These are phyloP conservation scores for Leptoteleia sp. DNA, from an alignment of 1,140 invertebrate genomes.

Conservation along the genomic window DNA sequence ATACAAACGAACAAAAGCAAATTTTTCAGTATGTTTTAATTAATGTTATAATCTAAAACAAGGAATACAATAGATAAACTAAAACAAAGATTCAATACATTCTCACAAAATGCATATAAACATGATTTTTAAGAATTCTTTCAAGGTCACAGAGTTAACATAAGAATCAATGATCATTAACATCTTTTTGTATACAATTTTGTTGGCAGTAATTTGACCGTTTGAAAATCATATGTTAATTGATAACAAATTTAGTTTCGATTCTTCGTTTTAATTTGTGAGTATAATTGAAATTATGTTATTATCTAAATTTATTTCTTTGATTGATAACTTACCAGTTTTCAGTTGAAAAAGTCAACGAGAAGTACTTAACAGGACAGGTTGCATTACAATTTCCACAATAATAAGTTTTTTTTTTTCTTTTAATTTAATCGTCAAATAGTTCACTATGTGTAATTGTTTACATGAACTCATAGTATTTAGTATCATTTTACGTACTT, in stretches of 20 bases:
- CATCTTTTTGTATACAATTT: too few relatives aligned
- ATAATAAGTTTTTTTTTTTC: conserved; percentile 32
- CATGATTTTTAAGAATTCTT: too few relatives aligned
- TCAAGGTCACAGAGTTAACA: too few relatives aligned
- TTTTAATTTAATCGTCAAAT: conserved; percentile 19
- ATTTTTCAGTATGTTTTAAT: too few relatives aligned
- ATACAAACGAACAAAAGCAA: too few relatives aligned
- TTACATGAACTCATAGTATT: conserved; percentile 1
- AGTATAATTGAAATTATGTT: conserved; percentile 47
- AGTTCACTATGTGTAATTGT: not conserved
- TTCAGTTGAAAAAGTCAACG: conserved; percentile 62
- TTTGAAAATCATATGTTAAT: too few relatives aligned
- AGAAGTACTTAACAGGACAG: conserved; percentile 57
- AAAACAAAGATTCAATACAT: too few relatives aligned
- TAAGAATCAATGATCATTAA: too few relatives aligned
- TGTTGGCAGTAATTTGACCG: too few relatives aligned
- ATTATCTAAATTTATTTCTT: conserved; percentile 64
- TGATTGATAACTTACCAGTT: conserved; percentile 65
- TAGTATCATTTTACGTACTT: not conserved
- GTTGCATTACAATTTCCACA: conserved; percentile 57
- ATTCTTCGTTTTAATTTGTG: conserved; percentile 29
- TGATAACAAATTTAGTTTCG: conserved; percentile 62
- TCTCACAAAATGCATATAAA: too few relatives aligned
- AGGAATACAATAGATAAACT: too few relatives aligned
- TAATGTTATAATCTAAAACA: too few relatives aligned